phyloP scores from a whole-genome alignment of 2,113 vertebrate genomes.

The Eulemur rufifrons region DNA sequence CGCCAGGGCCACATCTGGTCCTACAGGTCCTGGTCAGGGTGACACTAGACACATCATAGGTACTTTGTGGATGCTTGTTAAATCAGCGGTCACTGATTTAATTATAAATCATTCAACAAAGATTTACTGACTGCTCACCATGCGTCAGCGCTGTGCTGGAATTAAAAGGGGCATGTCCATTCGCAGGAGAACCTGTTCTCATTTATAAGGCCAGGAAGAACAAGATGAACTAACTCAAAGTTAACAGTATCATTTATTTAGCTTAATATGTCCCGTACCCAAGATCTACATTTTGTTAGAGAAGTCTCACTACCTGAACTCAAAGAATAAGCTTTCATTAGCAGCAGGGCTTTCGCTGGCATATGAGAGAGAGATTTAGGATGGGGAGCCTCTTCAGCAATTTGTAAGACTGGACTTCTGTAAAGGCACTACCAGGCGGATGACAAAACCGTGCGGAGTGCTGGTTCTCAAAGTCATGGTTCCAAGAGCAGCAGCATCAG shows the following conservation, averaged over 20 bases:
- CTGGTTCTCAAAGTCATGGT: not conserved
- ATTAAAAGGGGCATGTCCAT: not conserved
- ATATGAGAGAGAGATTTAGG: not conserved
- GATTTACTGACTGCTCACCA: not conserved
- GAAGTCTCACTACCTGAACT: not conserved
- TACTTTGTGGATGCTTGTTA: not conserved
- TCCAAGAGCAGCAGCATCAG: not conserved
- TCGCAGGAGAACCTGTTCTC: not conserved
- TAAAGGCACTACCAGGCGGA: not conserved
- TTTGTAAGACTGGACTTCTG: not conserved
- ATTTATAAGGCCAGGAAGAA: not conserved
- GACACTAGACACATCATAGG: not conserved
- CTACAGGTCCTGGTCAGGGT: not conserved
- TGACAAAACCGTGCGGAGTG: accelerated
- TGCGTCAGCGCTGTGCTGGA: not conserved
- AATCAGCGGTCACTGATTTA: not conserved
- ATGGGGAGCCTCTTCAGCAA: not conserved
- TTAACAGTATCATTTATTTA: not conserved
- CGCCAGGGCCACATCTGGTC: accelerated
- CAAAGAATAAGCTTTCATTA: not conserved
- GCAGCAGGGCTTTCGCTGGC: not conserved
- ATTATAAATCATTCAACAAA: not conserved
- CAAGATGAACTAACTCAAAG: not conserved
- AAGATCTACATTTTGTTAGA: not conserved
- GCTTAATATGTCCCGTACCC: not conserved